These are phyloP conservation scores for Lepidurus arcticus DNA, from an alignment of 1,140 invertebrate species.

Conservation along the genomic window DNA sequence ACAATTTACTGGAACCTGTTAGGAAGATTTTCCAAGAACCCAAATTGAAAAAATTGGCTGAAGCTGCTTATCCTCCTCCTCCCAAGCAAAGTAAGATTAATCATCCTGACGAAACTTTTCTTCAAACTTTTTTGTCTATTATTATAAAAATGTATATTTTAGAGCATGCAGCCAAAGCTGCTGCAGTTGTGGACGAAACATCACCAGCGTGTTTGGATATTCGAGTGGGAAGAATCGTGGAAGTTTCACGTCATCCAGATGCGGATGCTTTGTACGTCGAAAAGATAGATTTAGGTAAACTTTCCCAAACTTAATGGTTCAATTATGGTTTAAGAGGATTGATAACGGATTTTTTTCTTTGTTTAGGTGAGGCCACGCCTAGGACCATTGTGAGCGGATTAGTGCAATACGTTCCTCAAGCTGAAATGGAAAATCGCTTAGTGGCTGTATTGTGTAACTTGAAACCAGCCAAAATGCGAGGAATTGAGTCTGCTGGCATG, in stretches of 20 bases:
- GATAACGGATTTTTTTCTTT: background rate
- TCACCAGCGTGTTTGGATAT: constrained; percentile 74
- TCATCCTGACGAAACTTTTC: background rate
- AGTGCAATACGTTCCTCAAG: constrained; percentile 79
- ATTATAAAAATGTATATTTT: background rate
- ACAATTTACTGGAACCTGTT: constrained; percentile 82
- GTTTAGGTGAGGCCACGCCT: constrained; percentile 53
- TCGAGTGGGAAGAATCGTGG: constrained; percentile 83
- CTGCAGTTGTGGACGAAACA: constrained; percentile 55
- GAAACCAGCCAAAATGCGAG: constrained; percentile 88
- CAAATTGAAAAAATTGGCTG: constrained; percentile 61
- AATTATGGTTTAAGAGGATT: background rate
- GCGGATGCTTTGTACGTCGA: constrained; percentile 92
- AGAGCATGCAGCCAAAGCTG: constrained; percentile 23
- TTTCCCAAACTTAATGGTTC: background rate
- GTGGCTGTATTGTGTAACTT: constrained; percentile 89
- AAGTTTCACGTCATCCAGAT: constrained; percentile 88
- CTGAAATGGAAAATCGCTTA: constrained; percentile 77
- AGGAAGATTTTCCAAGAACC: constrained; percentile 75
- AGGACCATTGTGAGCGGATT: constrained; percentile 80
- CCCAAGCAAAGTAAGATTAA: constrained; percentile 52
- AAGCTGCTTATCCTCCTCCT: constrained; percentile 73
- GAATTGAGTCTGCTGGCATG: constrained; percentile 82
- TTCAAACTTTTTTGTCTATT: background rate
- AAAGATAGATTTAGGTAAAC: constrained; percentile 71